These are phyloP conservation scores for Chamaetylas fuelleborni DNA, from an alignment of 2,113 vertebrate species.

Conservation along the genomic window DNA sequence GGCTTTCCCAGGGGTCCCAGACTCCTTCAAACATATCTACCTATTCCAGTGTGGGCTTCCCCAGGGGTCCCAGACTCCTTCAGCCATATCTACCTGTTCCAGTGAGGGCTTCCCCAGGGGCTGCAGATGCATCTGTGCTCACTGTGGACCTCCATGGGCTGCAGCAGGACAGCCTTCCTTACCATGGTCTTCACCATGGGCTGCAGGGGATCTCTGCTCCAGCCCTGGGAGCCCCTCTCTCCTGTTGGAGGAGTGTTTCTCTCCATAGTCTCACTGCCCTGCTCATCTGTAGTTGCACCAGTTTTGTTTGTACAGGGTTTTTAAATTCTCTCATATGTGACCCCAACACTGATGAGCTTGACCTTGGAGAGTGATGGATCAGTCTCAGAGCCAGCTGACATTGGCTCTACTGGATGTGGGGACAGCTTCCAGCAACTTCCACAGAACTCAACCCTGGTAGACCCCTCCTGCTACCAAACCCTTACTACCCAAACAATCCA, in stretches of 20 bases:
- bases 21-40: too few relatives aligned
- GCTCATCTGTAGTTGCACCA: fast-evolving
- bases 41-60: fast-evolving
- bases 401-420: background rate
- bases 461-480: background rate
- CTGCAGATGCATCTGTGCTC: background rate
- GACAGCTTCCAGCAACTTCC: background rate
- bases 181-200: fast-evolving
- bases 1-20: background rate
- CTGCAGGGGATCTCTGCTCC: background rate
- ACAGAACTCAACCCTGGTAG: background rate
- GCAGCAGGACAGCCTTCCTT: background rate
- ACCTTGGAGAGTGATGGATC: background rate
- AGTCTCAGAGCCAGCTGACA: background rate
- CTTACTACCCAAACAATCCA: background rate
- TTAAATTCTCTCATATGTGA: too few relatives aligned
- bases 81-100: too few relatives aligned
- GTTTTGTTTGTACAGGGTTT: background rate
- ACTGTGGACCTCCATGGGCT: background rate
- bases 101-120: too few relatives aligned
- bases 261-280: background rate
- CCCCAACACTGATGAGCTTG: background rate
- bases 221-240: background rate
- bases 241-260: background rate
- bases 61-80: background rate